Evolutionary conservation across 2,113 vertebrate species (phyloP), one percentile per base, ranked within the genome.

Genomic region (Trichomycterus rosablanca): DNA sequence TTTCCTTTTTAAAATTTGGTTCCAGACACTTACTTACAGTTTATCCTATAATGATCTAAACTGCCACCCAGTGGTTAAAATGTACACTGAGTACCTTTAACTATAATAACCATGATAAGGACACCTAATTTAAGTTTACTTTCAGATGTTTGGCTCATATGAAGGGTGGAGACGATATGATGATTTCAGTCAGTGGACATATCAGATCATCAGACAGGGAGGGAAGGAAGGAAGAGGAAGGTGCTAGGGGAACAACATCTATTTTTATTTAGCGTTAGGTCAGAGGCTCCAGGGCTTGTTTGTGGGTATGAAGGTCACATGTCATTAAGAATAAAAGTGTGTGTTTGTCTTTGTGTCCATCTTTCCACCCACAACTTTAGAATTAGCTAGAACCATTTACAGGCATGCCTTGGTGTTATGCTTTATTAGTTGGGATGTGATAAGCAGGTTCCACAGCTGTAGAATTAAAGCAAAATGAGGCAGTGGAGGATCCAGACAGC

Each of bases 121-220:
- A n/a, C n/a, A n/a, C n/a, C n/a, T n/a, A n/a, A n/a, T n/a, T n/a
- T n/a, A n/a, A n/a, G n/a, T n/a, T n/a, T n/a, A n/a, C n/a, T n/a
- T n/a, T n/a, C 2, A 4, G 7, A 3, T 55, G 7, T 24, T 39
- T 24, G 35, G 10, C 42, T 42, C 19, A 37, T 12, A 26, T 54
- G 10, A 18, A 26, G 18, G 10, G 30, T 24, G 16, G 42, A 19
- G 51, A 35, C n/a, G 32, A 5, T 23, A 57, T 28, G 15, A 64
- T 35, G 20, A 35, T 34, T 30, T 34, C 4, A 7, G 50, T 37
- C 59, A 59, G 12, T 30, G 18, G 42, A 11, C 45, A 54, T 46
- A 3, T 61, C n/a, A 35, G 15, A 65, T 66, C 55, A 57, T 48
- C 59, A 71, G 63, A 61, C 63, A 66, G 23, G 45, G 37, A 66